Evolutionary conservation across 30 jellyfish, hydroid and myxozoan genomes (phyloP).

Genomic region (Clytia hemisphaerica): DNA sequence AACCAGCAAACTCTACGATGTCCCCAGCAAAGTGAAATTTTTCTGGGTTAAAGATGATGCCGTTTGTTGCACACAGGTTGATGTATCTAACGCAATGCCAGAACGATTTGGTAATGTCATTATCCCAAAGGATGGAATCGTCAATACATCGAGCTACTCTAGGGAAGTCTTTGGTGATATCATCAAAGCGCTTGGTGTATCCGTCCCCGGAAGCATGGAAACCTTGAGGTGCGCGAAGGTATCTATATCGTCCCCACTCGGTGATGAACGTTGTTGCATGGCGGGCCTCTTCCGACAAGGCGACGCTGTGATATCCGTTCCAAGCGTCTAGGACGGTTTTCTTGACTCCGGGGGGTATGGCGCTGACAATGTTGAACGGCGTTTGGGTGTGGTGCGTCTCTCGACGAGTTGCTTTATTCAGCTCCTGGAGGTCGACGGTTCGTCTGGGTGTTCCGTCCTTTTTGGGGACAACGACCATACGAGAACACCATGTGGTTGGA

Average conservation of each 20-base stretch:
- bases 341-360: conserved; percentile 1
- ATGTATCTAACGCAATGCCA: conserved; percentile 4
- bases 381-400: conserved; percentile 45
- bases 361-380: conserved; percentile 20
- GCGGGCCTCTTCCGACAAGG: conserved; percentile 3
- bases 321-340: conserved; percentile 41
- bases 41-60: conserved; percentile 24
- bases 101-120: neutral
- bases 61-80: neutral
- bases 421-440: conserved; percentile 20
- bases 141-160: neutral
- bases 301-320: conserved; percentile 55
- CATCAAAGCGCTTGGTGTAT: conserved; percentile 1
- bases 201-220: no score
- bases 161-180: no score
- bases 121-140: conserved; percentile 21
- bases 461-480: conserved; percentile 32
- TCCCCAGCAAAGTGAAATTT: conserved; percentile 5
- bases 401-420: neutral
- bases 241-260: no score
- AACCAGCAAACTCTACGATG: conserved; percentile 9
- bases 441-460: conserved; percentile 35
- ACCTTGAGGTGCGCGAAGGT: no score
- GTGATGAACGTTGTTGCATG: no score
- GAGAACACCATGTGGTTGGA: conserved; percentile 38